Percentiles rank a stretch among this genome's conserved stretches.
phyloP scores from a whole-genome alignment of 2,888 invertebrate genomes.

The Cataglyphis livida region DNA sequence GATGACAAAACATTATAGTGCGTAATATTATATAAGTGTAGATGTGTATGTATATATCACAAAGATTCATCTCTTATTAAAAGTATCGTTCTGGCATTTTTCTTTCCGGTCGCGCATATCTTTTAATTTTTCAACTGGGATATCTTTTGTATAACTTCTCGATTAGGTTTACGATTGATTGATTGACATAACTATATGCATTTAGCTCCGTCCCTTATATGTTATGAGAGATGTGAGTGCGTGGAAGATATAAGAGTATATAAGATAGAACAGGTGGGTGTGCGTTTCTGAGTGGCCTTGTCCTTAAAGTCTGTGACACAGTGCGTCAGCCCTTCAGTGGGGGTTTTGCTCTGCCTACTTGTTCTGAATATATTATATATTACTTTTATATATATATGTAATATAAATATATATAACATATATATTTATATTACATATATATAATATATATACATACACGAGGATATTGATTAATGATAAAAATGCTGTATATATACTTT shows the following conservation, averaged over 20 bases:
- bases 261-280: conserved; percentile 75
- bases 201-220: conserved; percentile 84
- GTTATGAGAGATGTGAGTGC: conserved; percentile 67
- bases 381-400: conserved; percentile 81
- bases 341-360: conserved; percentile 81
- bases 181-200: conserved; percentile 75
- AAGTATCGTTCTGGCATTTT: not conserved
- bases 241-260: conserved; percentile 51
- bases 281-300: conserved; percentile 82
- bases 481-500: conserved; percentile 85
- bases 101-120: not conserved
- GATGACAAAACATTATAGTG: conserved; percentile 55
- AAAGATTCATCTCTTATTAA: conserved; percentile 17
- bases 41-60: conserved; percentile 63
- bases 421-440: conserved; percentile 69
- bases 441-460: conserved; percentile 75
- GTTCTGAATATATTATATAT: conserved; percentile 80
- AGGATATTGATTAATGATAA: conserved; percentile 81
- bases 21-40: conserved; percentile 61
- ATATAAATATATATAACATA: conserved; percentile 72
- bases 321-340: conserved; percentile 75
- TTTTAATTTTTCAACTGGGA: conserved; percentile 15
- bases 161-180: conserved; percentile 50
- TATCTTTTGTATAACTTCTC: conserved; percentile 24
- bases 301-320: conserved; percentile 80